Evolutionary conservation across 2,113 vertebrate species (phyloP), one percentile per base, ranked within the genome.

Genomic region (Psittacula cyanocephala): DNA sequence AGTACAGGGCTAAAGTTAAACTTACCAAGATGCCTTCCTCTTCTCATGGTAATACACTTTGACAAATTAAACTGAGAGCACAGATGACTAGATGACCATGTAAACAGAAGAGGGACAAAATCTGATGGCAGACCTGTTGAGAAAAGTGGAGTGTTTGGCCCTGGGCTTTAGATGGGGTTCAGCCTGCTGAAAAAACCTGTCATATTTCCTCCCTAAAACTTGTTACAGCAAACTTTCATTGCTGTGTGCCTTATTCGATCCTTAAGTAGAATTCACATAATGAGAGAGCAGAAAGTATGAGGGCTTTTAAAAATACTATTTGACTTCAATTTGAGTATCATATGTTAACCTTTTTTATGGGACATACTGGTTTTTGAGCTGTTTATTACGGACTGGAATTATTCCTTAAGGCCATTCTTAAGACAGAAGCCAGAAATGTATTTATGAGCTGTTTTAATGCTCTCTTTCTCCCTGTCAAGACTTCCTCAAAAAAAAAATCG

Each of bases 181-280:
- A 64, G 17, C 43, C 31, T 69, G 8, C 46, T 60, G 49, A 84
- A 84, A 83, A 83, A 89, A 33, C 18, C 22, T 84, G 29, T 55
- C 23, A 41, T 0, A 0, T 4, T 60, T 69, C 14, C 35, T 87
- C 20, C 20, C n/a, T 64, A 29, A 82, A 69, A 80, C 33, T 18
- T 69, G 11, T 50, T 35, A 33, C 2, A 0, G 0, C 33, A 72
- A 25, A 52, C 17, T 80, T 43, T 7, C 4, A 2, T 43, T 11
- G 4, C 27, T 88, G 39, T 46, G 4, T 60, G 84, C 41, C 3
- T 23, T 52, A 13, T 27, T 4, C 4, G 13, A 1, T 29, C 13
- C 55, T 78, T 28, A 20, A 74, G 35, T n/a, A 81, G 35, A 82
- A 29, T 4, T 80, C 49, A 16, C 22, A 2, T 15, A 52, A 17